phyloP scores from a whole-genome alignment of 2,888 invertebrate species.

The Rhimphoctona megacephalus region DNA sequence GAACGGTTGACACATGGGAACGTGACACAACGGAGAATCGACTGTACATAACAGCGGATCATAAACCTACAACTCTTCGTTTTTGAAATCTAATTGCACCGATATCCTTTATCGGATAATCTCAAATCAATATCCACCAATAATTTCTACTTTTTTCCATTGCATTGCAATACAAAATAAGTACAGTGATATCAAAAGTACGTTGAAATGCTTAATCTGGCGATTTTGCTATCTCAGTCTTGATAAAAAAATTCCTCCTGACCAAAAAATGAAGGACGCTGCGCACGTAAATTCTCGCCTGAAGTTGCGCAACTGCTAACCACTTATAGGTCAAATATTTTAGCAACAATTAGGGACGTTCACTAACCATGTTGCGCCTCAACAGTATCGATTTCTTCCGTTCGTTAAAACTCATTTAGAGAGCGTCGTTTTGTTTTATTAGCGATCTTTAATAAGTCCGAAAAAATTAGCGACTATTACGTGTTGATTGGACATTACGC shows the following conservation, averaged over 20 bases:
- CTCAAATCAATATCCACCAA: neutral
- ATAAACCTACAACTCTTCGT: too few species aligned
- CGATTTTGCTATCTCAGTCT: neutral
- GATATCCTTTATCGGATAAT: neutral
- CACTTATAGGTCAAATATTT: slow-evolving; percentile 80
- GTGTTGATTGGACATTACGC: slow-evolving; percentile 16
- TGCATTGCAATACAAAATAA: neutral
- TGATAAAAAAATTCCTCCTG: neutral
- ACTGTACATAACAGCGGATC: too few species aligned
- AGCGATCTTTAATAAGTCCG: slow-evolving; percentile 75
- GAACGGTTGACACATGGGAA: too few species aligned
- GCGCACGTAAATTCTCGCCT: slow-evolving; percentile 9
- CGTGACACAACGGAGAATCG: too few species aligned
- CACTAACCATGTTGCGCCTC: slow-evolving; percentile 76
- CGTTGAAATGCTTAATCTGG: neutral
- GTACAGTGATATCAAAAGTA: neutral
- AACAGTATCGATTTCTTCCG: slow-evolving; percentile 65
- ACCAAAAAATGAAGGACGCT: slow-evolving; percentile 1
- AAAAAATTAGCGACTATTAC: slow-evolving; percentile 77
- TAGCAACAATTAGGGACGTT: slow-evolving; percentile 79
- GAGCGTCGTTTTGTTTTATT: slow-evolving; percentile 67
- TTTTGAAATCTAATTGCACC: neutral
- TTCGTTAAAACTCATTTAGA: slow-evolving; percentile 76
- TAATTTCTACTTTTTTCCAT: neutral
- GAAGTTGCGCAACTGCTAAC: slow-evolving; percentile 43